Conservation (phyloP, 2,888 invertebrate species). For the Drosophila rellima region DNA sequence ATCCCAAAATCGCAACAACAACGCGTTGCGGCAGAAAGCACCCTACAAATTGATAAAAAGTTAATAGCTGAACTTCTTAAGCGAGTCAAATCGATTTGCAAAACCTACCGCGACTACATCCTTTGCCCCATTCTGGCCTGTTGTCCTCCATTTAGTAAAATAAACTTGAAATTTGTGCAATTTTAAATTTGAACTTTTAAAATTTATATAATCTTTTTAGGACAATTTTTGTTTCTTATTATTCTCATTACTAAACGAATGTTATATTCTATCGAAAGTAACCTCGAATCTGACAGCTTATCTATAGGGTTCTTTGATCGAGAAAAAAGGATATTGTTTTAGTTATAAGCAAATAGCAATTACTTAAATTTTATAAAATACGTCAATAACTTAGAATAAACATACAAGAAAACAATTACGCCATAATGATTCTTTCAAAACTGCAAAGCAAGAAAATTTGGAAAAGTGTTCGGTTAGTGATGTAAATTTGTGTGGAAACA, state of each 20-base stretch:
- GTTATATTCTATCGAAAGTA: too few species aligned
- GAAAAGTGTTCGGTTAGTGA: too few species aligned
- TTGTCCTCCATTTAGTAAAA: slow-evolving; percentile 20
- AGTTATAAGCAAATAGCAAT: too few species aligned
- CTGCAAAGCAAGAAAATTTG: too few species aligned
- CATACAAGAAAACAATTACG: too few species aligned
- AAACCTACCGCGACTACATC: slow-evolving; percentile 19
- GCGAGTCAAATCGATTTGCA: neutral
- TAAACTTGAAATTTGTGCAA: neutral
- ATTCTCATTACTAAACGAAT: neutral
- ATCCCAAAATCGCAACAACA: slow-evolving; percentile 89
- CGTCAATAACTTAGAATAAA: too few species aligned
- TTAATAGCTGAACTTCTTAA: neutral
- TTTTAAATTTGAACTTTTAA: neutral
- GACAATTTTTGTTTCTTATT: neutral
- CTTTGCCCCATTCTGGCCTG: slow-evolving; percentile 28
- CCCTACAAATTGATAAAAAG: slow-evolving; percentile 81
- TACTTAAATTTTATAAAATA: too few species aligned
- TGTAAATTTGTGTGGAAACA: too few species aligned
- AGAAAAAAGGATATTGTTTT: neutral
- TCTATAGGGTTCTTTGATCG: neutral
- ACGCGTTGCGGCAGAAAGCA: slow-evolving; percentile 89
- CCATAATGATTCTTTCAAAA: too few species aligned
- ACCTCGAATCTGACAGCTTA: neutral
- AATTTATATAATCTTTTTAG: neutral